phyloP scores from a whole-genome alignment of 1,140 invertebrate genomes.

The Pseudomyrmex flavicornis region DNA sequence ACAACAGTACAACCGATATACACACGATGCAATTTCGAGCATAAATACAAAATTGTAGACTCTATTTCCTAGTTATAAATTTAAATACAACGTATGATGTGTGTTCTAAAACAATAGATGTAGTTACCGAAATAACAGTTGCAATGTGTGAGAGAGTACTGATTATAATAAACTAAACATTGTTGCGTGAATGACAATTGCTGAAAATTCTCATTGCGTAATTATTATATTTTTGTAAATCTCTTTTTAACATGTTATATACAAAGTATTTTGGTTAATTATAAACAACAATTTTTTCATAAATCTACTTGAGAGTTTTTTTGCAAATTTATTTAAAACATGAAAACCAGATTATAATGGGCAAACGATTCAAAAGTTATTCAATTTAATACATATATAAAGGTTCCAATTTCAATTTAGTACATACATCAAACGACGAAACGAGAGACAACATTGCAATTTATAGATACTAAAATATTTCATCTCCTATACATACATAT shows the following conservation, averaged over 20 bases:
- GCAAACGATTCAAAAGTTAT: neutral
- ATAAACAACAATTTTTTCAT: neutral
- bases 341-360: neutral
- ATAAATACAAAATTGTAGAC: conserved; percentile 7
- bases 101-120: too few relatives aligned
- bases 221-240: too few relatives aligned
- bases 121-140: neutral
- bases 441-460: neutral
- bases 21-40: conserved; percentile 14
- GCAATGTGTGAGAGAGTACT: too few relatives aligned
- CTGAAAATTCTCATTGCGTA: too few relatives aligned
- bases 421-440: neutral
- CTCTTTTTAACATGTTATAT: too few relatives aligned
- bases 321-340: neutral
- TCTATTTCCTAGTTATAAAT: neutral
- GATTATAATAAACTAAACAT: too few relatives aligned
- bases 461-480: conserved; percentile 1
- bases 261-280: too few relatives aligned
- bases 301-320: neutral
- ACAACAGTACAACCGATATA: conserved; percentile 28
- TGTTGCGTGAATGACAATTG: too few relatives aligned
- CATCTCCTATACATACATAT: neutral
- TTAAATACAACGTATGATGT: neutral
- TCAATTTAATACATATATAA: neutral
- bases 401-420: neutral